Conservation (phyloP, 1,140 invertebrate genomes). For the Sycophila sp. region DNA sequence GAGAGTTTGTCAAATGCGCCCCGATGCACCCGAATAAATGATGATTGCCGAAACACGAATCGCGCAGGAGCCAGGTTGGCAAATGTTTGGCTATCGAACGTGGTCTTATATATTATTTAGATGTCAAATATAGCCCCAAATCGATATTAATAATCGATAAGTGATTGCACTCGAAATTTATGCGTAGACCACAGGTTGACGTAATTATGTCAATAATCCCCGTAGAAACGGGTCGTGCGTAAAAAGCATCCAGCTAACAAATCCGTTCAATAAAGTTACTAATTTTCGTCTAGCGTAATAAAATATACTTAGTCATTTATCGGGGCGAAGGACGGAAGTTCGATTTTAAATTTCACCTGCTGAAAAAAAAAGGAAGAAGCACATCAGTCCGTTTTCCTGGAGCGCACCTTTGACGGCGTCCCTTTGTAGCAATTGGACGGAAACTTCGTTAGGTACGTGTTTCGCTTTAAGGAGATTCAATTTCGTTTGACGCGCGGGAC, state of each 20-base stretch:
- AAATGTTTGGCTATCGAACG: neutral
- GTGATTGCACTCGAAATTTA: no score
- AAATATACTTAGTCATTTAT: no score
- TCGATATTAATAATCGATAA: slow-evolving; percentile 7
- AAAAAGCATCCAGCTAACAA: no score
- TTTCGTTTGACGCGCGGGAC: slow-evolving; percentile 53
- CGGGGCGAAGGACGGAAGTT: no score
- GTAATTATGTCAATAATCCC: no score
- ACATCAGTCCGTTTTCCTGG: neutral
- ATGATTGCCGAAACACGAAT: neutral
- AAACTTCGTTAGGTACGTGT: slow-evolving; percentile 59
- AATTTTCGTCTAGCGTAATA: no score
- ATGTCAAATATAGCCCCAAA: neutral
- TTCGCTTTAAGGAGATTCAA: slow-evolving; percentile 56
- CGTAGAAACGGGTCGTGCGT: no score
- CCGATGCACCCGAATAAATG: neutral
- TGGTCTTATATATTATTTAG: neutral
- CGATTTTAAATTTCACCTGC: no score
- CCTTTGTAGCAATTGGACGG: slow-evolving; percentile 46
- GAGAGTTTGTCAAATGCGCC: neutral
- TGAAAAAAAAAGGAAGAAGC: neutral
- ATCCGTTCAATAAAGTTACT: no score
- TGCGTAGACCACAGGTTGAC: neutral
- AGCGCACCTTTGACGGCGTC: slow-evolving; percentile 49
- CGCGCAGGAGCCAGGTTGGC: neutral